phyloP scores from a whole-genome alignment of 2,113 vertebrate genomes.

The Ramphastos sulfuratus region DNA sequence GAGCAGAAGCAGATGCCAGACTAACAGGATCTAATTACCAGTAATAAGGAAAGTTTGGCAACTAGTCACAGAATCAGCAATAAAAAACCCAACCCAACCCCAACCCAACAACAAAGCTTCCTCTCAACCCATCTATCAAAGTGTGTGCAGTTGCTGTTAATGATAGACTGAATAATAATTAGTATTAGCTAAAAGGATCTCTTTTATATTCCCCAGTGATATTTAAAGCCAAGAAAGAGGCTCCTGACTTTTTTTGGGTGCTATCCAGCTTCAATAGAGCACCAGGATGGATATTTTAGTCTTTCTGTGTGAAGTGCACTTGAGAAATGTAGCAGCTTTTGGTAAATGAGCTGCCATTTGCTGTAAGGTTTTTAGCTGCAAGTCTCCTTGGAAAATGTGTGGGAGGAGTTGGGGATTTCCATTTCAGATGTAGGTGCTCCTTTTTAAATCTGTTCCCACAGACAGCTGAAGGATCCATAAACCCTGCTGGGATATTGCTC shows the following conservation, averaged over 20 bases:
- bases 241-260: neutral
- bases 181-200: neutral
- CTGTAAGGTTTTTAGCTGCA: neutral
- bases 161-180: slow-evolving; percentile 31
- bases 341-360: neutral
- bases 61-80: neutral
- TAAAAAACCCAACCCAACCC: neutral
- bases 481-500: neutral
- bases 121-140: slow-evolving; percentile 16
- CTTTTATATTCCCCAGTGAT: neutral
- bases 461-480: neutral
- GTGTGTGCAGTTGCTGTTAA: neutral
- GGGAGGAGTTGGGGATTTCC: slow-evolving; percentile 41
- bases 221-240: neutral
- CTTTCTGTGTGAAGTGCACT: neutral
- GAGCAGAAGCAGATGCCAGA: neutral
- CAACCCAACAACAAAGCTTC: neutral
- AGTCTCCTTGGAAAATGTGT: neutral
- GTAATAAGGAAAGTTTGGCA: slow-evolving; percentile 42
- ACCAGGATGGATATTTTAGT: neutral
- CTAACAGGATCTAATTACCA: slow-evolving; percentile 30
- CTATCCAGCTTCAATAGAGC: neutral
- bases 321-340: neutral
- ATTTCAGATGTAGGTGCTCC: neutral
- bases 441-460: neutral